These are phyloP conservation scores for Cebus imitator DNA, from an alignment of 2,113 vertebrate genomes.

Conservation along the genomic window DNA sequence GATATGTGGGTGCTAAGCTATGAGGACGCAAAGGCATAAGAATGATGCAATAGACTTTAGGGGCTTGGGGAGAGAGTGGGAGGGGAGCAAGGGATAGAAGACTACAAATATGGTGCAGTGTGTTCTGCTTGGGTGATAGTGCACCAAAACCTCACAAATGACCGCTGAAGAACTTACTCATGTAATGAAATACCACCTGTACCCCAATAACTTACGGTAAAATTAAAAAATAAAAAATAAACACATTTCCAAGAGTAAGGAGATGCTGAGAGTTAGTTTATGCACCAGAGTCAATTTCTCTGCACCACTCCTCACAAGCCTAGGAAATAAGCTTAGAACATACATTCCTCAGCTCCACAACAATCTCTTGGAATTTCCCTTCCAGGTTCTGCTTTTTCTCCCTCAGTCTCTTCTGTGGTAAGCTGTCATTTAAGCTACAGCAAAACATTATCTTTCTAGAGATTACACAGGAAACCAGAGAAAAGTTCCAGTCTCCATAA, in stretches of 20 bases:
- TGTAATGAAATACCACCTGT: too few relatives aligned
- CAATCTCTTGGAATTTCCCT: not conserved
- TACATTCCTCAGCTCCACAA: not conserved
- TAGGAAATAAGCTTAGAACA: not conserved
- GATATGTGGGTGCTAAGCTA: too few relatives aligned
- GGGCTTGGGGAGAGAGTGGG: too few relatives aligned
- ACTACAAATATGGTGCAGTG: too few relatives aligned
- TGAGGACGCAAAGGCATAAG: too few relatives aligned
- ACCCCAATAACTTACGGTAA: too few relatives aligned
- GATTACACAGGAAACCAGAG: not conserved
- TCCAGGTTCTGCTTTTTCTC: not conserved
- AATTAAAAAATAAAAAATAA: not conserved
- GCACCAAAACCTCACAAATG: too few relatives aligned
- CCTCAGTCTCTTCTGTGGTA: not conserved
- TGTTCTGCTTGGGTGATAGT: too few relatives aligned
- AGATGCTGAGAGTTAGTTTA: not conserved
- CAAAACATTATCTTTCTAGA: not conserved
- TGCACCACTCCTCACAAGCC: not conserved
- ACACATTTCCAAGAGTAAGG: not conserved
- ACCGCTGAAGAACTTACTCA: too few relatives aligned
- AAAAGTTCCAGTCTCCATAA: not conserved
- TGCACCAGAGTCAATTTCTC: not conserved
- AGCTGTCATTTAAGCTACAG: not conserved
- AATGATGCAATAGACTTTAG: too few relatives aligned
- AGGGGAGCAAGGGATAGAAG: too few relatives aligned